Evolutionary conservation across 2,113 vertebrate genomes (phyloP).

Genomic region (Osmerus eperlanus): DNA sequence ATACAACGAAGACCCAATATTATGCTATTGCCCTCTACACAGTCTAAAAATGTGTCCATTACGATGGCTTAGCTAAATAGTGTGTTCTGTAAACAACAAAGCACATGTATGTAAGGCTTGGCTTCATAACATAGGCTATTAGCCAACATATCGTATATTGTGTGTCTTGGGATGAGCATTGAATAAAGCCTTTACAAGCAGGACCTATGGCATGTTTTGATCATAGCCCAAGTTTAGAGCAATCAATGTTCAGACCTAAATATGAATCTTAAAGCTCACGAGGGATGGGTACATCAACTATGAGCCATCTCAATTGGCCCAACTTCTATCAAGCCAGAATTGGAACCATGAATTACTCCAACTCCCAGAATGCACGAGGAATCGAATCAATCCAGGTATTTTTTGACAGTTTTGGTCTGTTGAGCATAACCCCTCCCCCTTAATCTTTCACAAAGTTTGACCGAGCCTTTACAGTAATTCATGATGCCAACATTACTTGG

Average conservation of each 20-base stretch:
- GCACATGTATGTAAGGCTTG: background rate
- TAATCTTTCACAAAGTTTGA: constrained; percentile 46
- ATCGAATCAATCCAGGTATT: constrained; percentile 48
- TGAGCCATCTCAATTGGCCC: constrained; percentile 31
- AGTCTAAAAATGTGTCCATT: constrained; percentile 1
- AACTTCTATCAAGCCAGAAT: constrained; percentile 29
- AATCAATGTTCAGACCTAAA: constrained; percentile 8
- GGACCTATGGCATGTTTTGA: constrained; percentile 5
- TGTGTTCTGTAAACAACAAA: constrained; percentile 20
- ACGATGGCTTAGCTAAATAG: constrained; percentile 2
- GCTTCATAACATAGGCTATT: background rate
- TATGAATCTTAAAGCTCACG: constrained; percentile 25
- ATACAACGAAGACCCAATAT: constrained; percentile 17
- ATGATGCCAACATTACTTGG: constrained; percentile 77
- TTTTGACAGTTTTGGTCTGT: constrained; percentile 38
- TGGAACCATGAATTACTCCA: constrained; percentile 66
- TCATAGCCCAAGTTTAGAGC: background rate
- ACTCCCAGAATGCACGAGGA: constrained; percentile 73
- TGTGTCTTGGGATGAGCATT: background rate
- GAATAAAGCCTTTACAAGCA: background rate
- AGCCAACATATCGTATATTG: background rate
- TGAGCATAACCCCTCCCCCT: constrained; percentile 33
- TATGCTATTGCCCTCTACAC: constrained; percentile 2
- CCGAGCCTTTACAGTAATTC: constrained; percentile 66
- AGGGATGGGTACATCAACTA: constrained; percentile 19